Conservation (phyloP, 1,140 invertebrate species). For the Trypoxylus dichotomus region DNA sequence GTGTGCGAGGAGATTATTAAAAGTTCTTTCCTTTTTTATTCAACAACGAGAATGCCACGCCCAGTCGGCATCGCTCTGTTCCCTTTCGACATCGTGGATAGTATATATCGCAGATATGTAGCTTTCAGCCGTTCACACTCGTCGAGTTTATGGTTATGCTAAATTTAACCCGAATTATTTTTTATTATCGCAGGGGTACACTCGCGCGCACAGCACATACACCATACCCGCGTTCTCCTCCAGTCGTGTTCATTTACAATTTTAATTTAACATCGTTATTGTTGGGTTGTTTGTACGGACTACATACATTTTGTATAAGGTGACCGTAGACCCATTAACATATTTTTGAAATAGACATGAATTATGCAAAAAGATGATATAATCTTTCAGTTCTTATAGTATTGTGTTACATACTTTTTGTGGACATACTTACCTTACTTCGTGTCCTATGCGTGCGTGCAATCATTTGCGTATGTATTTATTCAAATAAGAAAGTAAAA, state of each 20-base stretch:
- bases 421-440: not conserved
- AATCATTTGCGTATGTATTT: slow-evolving; percentile 1
- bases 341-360: slow-evolving; percentile 26
- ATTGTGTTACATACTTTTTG: slow-evolving; percentile 5
- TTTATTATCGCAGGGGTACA: slow-evolving; percentile 16
- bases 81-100: not conserved
- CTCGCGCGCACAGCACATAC: not conserved
- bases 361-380: slow-evolving; percentile 18
- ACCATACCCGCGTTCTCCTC: not conserved
- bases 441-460: not conserved
- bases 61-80: slow-evolving; percentile 6
- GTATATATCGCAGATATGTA: not conserved
- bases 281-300: slow-evolving; percentile 19
- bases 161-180: slow-evolving; percentile 25
- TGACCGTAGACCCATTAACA: slow-evolving; percentile 18
- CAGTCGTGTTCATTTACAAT: slow-evolving; percentile 8
- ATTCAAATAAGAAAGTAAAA: slow-evolving; percentile 24
- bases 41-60: not conserved
- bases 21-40: not conserved
- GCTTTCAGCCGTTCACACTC: slow-evolving; percentile 5
- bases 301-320: slow-evolving; percentile 24
- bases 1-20: not conserved
- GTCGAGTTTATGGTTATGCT: slow-evolving; percentile 15
- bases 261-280: slow-evolving; percentile 25
- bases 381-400: not conserved